Base-by-base conservation (phyloP, 2,797 vertebrate species). In the Syndactyla subalaris region DNA sequence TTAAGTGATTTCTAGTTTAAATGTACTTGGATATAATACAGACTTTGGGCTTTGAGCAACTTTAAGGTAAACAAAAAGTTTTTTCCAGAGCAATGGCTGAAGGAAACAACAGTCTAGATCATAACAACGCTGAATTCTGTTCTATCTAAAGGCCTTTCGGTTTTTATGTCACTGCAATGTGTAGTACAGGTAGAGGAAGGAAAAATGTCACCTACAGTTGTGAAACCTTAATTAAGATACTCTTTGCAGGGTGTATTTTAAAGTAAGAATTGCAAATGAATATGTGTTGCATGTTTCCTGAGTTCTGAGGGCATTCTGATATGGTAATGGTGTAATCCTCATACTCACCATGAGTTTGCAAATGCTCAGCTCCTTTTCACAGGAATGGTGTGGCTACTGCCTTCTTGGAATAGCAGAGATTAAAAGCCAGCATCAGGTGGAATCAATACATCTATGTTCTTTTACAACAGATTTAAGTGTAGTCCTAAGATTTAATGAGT, bases 311-410 rank as follows among this genome's bases (percentile, higher is more conserved):
- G 34, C 52, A 14, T 88, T 71, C 27, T 62, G 22, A 4, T 0
- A 1, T 34, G 29, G 22, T 8, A 17, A 11, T 7, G 34, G n/a
- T 59, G 20, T 39, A 27, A 32, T 38, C 29, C n/a, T 58, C 12
- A 0, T 12, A 6, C 18, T 58, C 39, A 17, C 10, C 22, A 6
- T 4, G 29, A 29, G 16, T 3, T 52, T 52, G n/a, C 48, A 36
- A 46, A 23, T 43, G 18, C 30, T 62, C 30, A 34, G n/a, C 48
- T 74, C 15, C 70, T 59, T 43, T 51, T 41, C 46, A 8, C 16
- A 39, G 30, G 10, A 88, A 45, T n/a, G 17, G 6, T 29, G 48
- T 3, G 4, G 38, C 52, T 82, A 51, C n/a, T 0, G 0, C 6
- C 4, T 12, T 21, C 59, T 71, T 48, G 71, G 26, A 63, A 57